Percentiles rank a stretch among this genome's conserved stretches.
Conservation (phyloP, 2,888 invertebrate species). For the Clanis bilineata region DNA sequence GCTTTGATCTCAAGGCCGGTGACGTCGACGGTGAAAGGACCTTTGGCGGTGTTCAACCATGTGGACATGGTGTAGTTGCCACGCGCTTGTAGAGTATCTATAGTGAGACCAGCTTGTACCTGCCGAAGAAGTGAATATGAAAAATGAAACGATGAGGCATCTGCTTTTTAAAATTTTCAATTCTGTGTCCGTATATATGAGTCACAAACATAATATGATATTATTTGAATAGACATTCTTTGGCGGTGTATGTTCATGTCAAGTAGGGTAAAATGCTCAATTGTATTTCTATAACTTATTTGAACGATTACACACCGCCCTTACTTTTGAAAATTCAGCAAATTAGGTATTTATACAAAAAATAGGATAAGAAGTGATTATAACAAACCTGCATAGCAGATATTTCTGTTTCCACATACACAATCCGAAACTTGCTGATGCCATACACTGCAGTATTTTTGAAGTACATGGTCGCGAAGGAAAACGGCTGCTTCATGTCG, state of each 20-base stretch:
- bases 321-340: too few species aligned
- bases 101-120: constrained; percentile 87
- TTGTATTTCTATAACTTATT: too few species aligned
- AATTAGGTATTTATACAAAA: too few species aligned
- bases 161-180: too few species aligned
- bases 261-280: too few species aligned
- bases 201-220: too few species aligned
- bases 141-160: too few species aligned
- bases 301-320: too few species aligned
- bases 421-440: constrained; percentile 89
- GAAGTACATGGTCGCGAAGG: constrained; percentile 87
- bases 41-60: constrained; percentile 85
- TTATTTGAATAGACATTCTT: too few species aligned
- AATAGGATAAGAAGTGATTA: neutral
- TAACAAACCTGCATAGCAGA: constrained; percentile 86
- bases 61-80: constrained; percentile 90
- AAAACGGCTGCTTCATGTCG: constrained; percentile 87
- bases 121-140: constrained; percentile 43
- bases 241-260: too few species aligned
- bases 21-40: constrained; percentile 90
- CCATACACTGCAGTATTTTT: constrained; percentile 88
- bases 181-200: too few species aligned
- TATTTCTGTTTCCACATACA: constrained; percentile 86
- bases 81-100: constrained; percentile 86
- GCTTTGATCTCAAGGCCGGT: constrained; percentile 87